phyloP scores from a whole-genome alignment of 2,888 invertebrate species.

The Spodoptera littoralis region DNA sequence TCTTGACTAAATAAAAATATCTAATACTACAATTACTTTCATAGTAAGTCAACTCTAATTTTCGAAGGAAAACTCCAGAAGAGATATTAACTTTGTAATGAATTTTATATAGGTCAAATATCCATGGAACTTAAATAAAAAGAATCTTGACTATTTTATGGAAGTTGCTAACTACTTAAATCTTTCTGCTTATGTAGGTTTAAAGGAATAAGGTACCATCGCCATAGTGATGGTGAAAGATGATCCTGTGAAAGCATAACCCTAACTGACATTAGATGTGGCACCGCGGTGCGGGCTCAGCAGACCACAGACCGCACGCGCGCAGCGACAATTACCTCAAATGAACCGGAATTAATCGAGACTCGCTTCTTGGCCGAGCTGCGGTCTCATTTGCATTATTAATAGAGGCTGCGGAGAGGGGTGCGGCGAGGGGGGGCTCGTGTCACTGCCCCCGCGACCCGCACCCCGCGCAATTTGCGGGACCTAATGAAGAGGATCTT shows the following conservation, averaged over 20 bases:
- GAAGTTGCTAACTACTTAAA: not conserved
- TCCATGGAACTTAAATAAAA: too few relatives aligned
- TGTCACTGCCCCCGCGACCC: conserved; percentile 80
- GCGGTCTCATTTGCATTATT: conserved; percentile 89
- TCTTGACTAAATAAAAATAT: too few relatives aligned
- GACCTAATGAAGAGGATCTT: conserved; percentile 88
- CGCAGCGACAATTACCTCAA: conserved; percentile 88
- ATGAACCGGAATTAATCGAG: conserved; percentile 89
- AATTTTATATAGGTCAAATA: too few relatives aligned
- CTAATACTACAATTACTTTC: too few relatives aligned
- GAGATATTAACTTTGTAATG: too few relatives aligned
- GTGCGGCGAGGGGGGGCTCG: conserved; percentile 63
- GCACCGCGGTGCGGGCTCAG: conserved; percentile 55
- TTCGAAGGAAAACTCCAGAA: too few relatives aligned
- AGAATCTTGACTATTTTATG: too few relatives aligned
- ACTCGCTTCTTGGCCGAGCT: conserved; percentile 87
- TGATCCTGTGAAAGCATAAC: conserved; percentile 53
- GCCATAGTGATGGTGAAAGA: conserved; percentile 38
- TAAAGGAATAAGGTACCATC: not conserved
- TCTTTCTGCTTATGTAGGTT: not conserved
- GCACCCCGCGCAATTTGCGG: conserved; percentile 79
- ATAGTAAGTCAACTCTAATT: too few relatives aligned
- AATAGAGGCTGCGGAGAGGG: conserved; percentile 82
- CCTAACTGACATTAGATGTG: conserved; percentile 55
- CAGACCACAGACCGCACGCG: conserved; percentile 80